A percentile compares a stretch with the other conserved stretches of the same genome.
phyloP scores from a whole-genome alignment of 2,113 vertebrate species.

The Bothrops jararaca region DNA sequence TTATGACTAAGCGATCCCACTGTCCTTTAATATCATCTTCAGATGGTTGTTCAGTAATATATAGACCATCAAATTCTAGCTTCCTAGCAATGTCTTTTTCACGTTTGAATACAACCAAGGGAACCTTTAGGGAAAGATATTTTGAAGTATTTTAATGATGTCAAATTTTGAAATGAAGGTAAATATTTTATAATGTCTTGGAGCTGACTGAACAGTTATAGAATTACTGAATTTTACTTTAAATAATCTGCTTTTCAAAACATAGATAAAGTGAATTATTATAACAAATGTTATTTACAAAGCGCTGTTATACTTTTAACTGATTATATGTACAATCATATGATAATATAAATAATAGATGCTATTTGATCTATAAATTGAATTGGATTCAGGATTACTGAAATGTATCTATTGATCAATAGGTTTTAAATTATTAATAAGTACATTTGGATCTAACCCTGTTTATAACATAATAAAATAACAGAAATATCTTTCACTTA shows the following conservation, averaged over 20 bases:
- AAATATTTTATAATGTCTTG: not conserved
- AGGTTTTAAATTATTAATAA: not conserved
- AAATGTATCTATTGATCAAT: not conserved
- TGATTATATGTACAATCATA: not conserved
- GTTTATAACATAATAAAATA: not conserved
- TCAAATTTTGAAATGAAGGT: not conserved
- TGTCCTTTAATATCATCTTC: constrained; percentile 98
- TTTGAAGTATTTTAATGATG: not conserved
- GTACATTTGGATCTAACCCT: not conserved
- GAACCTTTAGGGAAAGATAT: constrained; percentile 76
- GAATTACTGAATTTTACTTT: not conserved
- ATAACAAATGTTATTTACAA: not conserved
- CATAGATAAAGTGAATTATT: not conserved
- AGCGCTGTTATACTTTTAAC: not conserved
- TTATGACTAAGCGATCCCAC: constrained; percentile 96
- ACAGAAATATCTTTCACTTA: not conserved
- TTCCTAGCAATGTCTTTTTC: constrained; percentile 97
- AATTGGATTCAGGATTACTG: not conserved
- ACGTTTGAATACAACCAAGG: constrained; percentile 94
- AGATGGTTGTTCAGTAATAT: constrained; percentile 95
- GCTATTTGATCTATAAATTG: not conserved
- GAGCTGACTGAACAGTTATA: not conserved
- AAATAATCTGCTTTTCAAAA: not conserved
- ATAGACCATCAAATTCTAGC: constrained; percentile 94
- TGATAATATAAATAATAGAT: not conserved